Conservation (phyloP, 2,113 vertebrate species). For the Marmota monax region DNA sequence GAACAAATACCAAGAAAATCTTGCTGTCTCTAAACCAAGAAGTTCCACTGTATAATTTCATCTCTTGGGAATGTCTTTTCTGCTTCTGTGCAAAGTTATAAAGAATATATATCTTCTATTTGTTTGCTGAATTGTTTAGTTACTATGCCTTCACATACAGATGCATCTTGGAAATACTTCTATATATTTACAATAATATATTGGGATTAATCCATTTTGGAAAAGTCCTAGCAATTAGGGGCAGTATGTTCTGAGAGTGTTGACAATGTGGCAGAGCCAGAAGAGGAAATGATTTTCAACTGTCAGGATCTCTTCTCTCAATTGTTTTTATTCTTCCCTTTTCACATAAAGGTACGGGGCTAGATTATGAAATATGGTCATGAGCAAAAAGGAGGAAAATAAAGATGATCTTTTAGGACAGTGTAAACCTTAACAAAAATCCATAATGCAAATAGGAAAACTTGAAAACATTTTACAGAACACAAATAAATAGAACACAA, state of each 20-base stretch:
- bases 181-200: background rate
- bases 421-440: slow-evolving; percentile 37
- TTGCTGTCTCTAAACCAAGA: background rate
- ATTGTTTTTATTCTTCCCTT: background rate
- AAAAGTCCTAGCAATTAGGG: background rate
- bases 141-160: background rate
- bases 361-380: slow-evolving; percentile 41
- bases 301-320: background rate
- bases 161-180: slow-evolving; percentile 38
- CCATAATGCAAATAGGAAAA: slow-evolving; percentile 71
- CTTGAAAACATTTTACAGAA: slow-evolving; percentile 53
- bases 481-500: slow-evolving; percentile 44
- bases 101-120: slow-evolving; percentile 36
- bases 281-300: slow-evolving; percentile 30
- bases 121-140: slow-evolving; percentile 58
- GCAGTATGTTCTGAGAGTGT: background rate
- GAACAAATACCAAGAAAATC: background rate
- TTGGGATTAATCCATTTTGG: background rate
- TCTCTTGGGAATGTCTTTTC: background rate
- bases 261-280: background rate
- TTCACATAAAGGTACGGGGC: background rate
- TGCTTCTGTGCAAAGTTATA: background rate
- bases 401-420: slow-evolving; percentile 48
- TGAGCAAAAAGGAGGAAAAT: background rate
- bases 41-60: background rate